Base-by-base conservation (phyloP, 2,113 vertebrate genomes). In the Centropus bengalensis region DNA sequence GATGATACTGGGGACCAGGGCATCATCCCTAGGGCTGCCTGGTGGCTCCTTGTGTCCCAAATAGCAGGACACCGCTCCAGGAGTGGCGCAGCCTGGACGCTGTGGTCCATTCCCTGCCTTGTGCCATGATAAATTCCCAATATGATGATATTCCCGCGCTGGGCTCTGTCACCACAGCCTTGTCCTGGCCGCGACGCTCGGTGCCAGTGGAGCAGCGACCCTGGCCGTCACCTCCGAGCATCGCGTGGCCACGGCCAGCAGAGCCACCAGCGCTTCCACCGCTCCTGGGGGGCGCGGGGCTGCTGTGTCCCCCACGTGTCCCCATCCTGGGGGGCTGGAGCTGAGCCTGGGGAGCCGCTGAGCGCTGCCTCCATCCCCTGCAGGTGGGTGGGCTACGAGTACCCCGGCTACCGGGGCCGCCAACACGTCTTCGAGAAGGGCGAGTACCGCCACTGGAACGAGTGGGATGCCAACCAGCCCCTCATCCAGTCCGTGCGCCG, bases 351-450 rank as follows among this genome's bases (percentile, higher is more conserved):
- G 47, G 19, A 83, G 0, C 63, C 2, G 23, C 77, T 85, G 62
- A 94, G 86, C 6, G 0, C 32, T 2, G 27, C 60, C 42, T 55
- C 8, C 5, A 0, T 74, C 55, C 89, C 66, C 23, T 0, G 8
- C 96, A 99, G 99, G 75, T 99, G 99, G 99, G 99, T 99, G 12
- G 99, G 98, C 88, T 99, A 99, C 71, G 98, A 98, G 97, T 99
- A 98, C 95, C 98, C 99, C 0, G 99, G 99, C 47, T 99, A 99
- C 96, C 98, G 99, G 22, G 99, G 99, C 59, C 98, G 97, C 68
- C 99, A 99, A 97, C 99, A 98, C 44, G 97, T 99, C 94, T 98
- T 99, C 0, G 98, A 99, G 97, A 98, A 97, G 56, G 99, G 98
- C 11, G 99, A 99, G 45, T 99, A 98, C 97, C 98, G 98, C 83